Evolutionary conservation across 2,888 invertebrate species (phyloP), one percentile per base, ranked within the genome.

Genomic region (Apantesis nais): DNA sequence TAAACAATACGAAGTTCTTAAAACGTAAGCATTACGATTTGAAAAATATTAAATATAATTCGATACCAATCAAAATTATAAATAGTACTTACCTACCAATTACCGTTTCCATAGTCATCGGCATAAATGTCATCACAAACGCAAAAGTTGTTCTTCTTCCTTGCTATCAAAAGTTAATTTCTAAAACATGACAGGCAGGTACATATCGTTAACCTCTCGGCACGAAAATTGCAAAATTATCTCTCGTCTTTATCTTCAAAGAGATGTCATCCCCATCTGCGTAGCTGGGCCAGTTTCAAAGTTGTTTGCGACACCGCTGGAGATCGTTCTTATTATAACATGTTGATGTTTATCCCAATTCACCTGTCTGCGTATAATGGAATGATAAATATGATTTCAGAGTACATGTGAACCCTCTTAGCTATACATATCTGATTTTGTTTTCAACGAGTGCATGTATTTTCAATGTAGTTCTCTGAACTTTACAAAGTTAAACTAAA

Each of bases 231-330:
- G 92, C 91, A 89, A 93, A 95, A 93, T 94, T 94, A 94, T 93
- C 92, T 93, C 82, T 87, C 90, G 88, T 92, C 94, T 93, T 93
- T 92, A 94, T 94, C 94, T 93, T 94, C 94, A 94, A 95, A 94
- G 94, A 92, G 93, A 95, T 92, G 94, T 94, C 94, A 93, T 90
- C 88, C 86, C 88, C 94, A 94, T 90, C 90, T 90, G 91, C 88
- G 87, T 84, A 85, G 86, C 85, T 83, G 86, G 93, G 89, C 89
- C 92, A 92, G 91, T 93, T 92, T 89, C 89, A 89, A 94, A 93
- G 90, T 93, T 92, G 90, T 92, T 93, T 89, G 90, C 88, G 89
- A 88, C 88, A 83, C 89, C 86, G 89, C 85, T 88, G 89, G 90
- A 90, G 88, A 88, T 86, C 88, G 88, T 79, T 88, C 86, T 84